Evolutionary conservation across 2,797 vertebrate genomes (phyloP).

Genomic region (Chelon labrosus): DNA sequence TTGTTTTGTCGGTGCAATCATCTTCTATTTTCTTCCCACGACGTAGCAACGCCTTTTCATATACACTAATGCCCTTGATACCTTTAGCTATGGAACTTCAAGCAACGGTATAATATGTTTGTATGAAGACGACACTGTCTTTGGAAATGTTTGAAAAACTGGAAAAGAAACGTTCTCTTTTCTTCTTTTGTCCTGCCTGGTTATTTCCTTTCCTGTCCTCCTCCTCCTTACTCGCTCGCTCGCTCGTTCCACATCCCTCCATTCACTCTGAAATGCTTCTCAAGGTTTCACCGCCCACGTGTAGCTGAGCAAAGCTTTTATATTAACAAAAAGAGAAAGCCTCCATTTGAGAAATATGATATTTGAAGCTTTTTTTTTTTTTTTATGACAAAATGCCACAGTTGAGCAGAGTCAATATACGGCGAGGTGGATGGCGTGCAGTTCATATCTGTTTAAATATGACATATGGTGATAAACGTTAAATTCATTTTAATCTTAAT

Average conservation of each 20-base stretch:
- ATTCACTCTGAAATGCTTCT: background rate
- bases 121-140: slow-evolving; percentile 4
- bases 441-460: too few species aligned
- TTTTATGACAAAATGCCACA: too few species aligned
- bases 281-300: too few species aligned
- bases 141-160: slow-evolving; percentile 23
- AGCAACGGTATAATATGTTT: slow-evolving; percentile 34
- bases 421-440: too few species aligned
- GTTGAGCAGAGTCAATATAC: too few species aligned
- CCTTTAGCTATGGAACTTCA: slow-evolving; percentile 17
- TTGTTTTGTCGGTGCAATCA: slow-evolving; percentile 5
- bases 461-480: too few species aligned
- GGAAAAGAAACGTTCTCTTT: slow-evolving; percentile 38
- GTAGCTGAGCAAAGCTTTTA: too few species aligned
- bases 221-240: background rate
- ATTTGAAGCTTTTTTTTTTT: too few species aligned
- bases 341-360: too few species aligned
- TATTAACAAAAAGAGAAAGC: too few species aligned
- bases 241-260: background rate
- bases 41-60: slow-evolving; percentile 32
- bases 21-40: slow-evolving; percentile 25
- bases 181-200: slow-evolving; percentile 7
- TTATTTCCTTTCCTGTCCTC: background rate
- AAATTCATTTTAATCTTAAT: too few species aligned
- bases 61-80: slow-evolving; percentile 19